Evolutionary conservation across 2,113 vertebrate genomes (phyloP).

Genomic region (Aramus guarauna): DNA sequence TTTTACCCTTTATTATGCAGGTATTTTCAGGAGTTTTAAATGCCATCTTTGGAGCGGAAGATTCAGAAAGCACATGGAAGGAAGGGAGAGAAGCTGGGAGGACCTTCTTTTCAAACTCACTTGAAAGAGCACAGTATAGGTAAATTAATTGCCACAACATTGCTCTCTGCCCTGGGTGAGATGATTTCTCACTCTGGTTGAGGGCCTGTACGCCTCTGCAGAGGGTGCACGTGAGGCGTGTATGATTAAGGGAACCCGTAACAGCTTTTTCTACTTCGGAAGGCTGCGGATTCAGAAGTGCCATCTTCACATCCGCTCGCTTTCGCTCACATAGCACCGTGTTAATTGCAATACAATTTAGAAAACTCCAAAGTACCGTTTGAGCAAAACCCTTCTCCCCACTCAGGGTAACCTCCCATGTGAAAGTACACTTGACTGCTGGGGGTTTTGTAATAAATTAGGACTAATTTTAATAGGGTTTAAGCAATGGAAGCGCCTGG

Average conservation of each 20-base stretch:
- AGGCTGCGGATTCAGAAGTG: neutral
- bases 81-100: neutral
- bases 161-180: neutral
- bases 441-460: neutral
- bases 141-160: neutral
- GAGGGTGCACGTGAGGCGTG: neutral
- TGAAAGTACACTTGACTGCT: neutral
- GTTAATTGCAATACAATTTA: neutral
- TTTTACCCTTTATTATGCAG: slow-evolving; percentile 35
- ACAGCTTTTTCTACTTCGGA: neutral
- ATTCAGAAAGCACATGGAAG: neutral
- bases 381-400: neutral
- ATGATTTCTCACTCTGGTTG: neutral
- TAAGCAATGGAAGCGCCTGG: neutral
- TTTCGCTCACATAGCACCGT: fast-evolving
- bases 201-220: neutral
- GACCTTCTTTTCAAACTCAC: neutral
- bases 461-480: neutral
- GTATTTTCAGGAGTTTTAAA: slow-evolving; percentile 5
- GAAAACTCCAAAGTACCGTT: neutral
- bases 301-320: fast-evolving
- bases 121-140: neutral
- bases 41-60: neutral
- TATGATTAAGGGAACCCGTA: neutral
- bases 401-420: neutral